Evolutionary conservation across 2,888 invertebrate genomes (phyloP), one percentile per base, ranked within the genome.

Genomic region (Melanargia galathea): DNA sequence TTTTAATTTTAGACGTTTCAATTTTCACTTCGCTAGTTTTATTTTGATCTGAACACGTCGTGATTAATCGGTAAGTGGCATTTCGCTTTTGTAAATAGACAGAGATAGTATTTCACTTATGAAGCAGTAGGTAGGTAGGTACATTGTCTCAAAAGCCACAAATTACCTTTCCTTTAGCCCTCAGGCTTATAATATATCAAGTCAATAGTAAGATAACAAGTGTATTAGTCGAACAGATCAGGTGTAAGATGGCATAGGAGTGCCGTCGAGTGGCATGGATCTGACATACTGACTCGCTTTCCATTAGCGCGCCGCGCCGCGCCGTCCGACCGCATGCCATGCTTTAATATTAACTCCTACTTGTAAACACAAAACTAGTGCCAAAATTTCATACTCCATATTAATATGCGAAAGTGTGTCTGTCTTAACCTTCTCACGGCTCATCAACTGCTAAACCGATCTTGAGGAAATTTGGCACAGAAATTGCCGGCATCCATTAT

Each of bases 241-340:
- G 75, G 76, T 79, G 79, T 71, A 74, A 74, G 78, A 77, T 74
- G 68, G 70, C 63, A 71, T 70, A 72, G 73, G 71, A 73, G 73
- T 68, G 71, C 63, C 70, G 65, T 63, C 70, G 73, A 57, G 56
- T 56, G 30, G 46, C 57, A 56, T 74, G 74, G 64, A 65, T 68
- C 75, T 89, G 92, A 90, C 92, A 92, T 80, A 92, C 91, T 91
- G 90, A 90, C 92, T 92, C 86, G 88, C 90, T 92, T 92, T 92
- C 90, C 86, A 84, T 73, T 67, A 66, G 71, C 71, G 69, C 75
- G 65, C 68, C 60, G 60, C 57, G 67, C 68, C 63, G 63, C 54
- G 67, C 68, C 63, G 63, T 52, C 46, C 22, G 65, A 56, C 68
- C 63, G 66, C 69, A 64, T 64, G 57, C 65, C 57, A 59, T 54